Evolutionary conservation across 2,113 vertebrate species (phyloP), one percentile per base, ranked within the genome.

Genomic region (Paratilapia polleni): DNA sequence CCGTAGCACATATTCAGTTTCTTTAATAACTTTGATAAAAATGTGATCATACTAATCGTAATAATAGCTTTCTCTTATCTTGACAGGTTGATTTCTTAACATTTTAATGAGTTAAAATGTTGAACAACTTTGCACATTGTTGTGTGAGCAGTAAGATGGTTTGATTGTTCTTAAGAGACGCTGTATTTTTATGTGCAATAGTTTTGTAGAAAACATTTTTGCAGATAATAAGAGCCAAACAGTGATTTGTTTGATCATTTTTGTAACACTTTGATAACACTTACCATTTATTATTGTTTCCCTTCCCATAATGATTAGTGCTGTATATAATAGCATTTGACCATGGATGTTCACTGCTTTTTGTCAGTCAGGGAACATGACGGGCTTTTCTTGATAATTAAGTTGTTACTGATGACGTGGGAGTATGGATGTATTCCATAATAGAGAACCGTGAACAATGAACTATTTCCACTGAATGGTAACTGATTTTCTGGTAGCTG

Each of bases 121-220:
- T 81, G 14, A 86, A 88, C 66, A 88, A 79, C 84, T 94, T 91
- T 93, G 89, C 88, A 93, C 88, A 89, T 82, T 68, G 43, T 80
- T 77, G 64, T 80, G 76, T 82, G 75, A 88, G 74, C 60, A 66
- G 83, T 86, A 41, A 87, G 89, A 77, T 31, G 58, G 62, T 61
- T 62, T 82, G 92, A 89, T 91, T 92, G 90, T 92, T 89, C 62
- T 86, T 57, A 89, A 91, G 68, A 90, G 86, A 92, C 58, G 89
- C 80, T 92, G 82, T 92, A 94, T 94, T 94, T 94, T 93, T 88
- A 92, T 88, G 91, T 95, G 94, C 93, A 95, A 88, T 93, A 91
- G 91, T 92, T 94, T 95, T 93, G 62, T 92, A 95, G 90, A 83
- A 83, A 89, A 88, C 77, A 58, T 78, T 86, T 92, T 85, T 86